Conservation (phyloP, 1,140 invertebrate species). For the Idris sp. region DNA sequence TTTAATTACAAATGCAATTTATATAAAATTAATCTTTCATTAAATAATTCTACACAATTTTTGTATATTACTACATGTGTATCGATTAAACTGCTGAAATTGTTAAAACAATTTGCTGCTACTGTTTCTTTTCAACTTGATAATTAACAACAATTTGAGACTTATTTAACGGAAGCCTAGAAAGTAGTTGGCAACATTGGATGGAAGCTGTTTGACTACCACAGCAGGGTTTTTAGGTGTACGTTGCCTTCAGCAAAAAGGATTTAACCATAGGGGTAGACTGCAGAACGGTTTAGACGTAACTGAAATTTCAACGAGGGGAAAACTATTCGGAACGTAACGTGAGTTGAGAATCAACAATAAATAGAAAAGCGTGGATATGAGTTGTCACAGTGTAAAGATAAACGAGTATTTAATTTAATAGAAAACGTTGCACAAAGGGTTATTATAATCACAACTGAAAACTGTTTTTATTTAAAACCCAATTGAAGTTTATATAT, state of each 20-base stretch:
- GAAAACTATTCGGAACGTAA: conserved; percentile 27
- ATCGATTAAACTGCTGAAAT: too few relatives aligned
- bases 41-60: too few relatives aligned
- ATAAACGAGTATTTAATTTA: conserved; percentile 35
- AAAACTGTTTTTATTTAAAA: too few relatives aligned
- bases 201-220: conserved; percentile 24
- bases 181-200: conserved; percentile 12
- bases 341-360: conserved; percentile 31
- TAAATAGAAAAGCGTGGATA: conserved; percentile 27
- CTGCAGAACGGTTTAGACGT: conserved; percentile 12
- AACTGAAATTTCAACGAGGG: conserved; percentile 36
- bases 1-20: conserved; percentile 3
- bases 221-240: conserved; percentile 29
- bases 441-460: too few relatives aligned
- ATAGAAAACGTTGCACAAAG: conserved; percentile 7
- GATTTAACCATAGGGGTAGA: conserved; percentile 33
- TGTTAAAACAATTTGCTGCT: too few relatives aligned
- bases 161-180: neutral
- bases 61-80: too few relatives aligned
- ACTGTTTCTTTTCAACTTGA: too few relatives aligned
- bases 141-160: too few relatives aligned
- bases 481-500: too few relatives aligned
- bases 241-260: conserved; percentile 37
- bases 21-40: too few relatives aligned
- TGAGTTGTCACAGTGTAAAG: conserved; percentile 16